Evolutionary conservation across 1,140 invertebrate species (phyloP).

Genomic region (Camponotus vicinus): DNA sequence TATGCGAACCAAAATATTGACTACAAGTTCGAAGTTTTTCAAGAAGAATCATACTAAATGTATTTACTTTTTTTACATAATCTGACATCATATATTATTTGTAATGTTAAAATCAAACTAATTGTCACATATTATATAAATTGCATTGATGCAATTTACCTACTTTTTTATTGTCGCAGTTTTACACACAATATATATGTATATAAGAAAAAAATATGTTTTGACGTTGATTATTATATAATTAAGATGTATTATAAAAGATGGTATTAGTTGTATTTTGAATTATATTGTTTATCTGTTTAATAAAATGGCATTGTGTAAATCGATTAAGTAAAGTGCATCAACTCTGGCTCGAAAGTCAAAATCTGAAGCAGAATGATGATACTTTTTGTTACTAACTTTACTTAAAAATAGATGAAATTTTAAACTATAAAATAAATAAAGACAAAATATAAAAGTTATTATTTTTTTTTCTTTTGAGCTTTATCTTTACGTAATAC

Average conservation of each 20-base stretch:
- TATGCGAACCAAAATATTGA: no score
- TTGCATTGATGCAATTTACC: no score
- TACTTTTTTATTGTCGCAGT: no score
- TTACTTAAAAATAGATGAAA: neutral
- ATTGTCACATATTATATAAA: no score
- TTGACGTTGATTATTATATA: neutral
- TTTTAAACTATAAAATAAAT: neutral
- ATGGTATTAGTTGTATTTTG: neutral
- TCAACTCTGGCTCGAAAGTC: neutral
- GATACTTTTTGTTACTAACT: neutral
- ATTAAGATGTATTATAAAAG: neutral
- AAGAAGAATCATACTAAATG: no score
- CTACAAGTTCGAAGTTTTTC: no score
- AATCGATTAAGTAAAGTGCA: neutral
- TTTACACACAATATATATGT: no score
- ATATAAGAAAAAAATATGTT: no score
- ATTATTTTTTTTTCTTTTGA: neutral
- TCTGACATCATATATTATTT: no score
- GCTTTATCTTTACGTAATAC: neutral
- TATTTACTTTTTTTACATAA: no score
- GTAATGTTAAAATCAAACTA: no score
- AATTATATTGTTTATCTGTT: neutral
- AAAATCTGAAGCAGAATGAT: neutral
- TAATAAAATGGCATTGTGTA: neutral
- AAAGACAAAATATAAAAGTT: neutral